Percentiles rank a stretch among this genome's conserved stretches.
Evolutionary conservation across 2,113 vertebrate species (phyloP).

Genomic region (Tursiops truncatus): DNA sequence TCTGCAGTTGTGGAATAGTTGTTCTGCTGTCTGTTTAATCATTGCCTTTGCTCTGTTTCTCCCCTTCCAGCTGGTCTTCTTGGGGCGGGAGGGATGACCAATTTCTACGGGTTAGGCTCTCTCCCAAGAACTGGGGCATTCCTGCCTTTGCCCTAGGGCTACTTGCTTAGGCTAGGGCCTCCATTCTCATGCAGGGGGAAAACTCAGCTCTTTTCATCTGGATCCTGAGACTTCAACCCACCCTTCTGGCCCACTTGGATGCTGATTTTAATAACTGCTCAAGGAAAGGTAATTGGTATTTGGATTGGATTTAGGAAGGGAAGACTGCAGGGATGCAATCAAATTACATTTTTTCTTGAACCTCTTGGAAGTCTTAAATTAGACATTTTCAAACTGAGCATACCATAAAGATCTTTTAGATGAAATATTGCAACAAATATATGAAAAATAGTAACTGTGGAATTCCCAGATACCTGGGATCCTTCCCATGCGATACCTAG

Average conservation of each 20-base stretch:
- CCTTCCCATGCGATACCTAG: background rate
- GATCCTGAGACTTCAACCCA: background rate
- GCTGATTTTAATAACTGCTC: background rate
- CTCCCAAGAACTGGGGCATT: background rate
- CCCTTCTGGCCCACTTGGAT: background rate
- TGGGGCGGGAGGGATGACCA: background rate
- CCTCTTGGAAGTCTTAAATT: background rate
- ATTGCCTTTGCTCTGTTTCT: background rate
- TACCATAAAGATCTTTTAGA: background rate
- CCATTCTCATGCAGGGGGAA: background rate
- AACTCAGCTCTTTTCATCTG: background rate
- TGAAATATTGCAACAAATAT: background rate
- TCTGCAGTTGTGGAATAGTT: background rate
- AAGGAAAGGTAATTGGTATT: conserved; percentile 1
- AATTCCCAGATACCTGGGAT: background rate
- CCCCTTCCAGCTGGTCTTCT: background rate
- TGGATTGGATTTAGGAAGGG: background rate
- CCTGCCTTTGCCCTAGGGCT: background rate
- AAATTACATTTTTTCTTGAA: background rate
- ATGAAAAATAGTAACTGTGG: background rate
- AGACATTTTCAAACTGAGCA: background rate
- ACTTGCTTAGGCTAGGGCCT: background rate
- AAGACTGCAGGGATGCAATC: background rate
- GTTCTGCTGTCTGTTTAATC: background rate
- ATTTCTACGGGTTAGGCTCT: background rate